Percentiles rank a stretch among this genome's conserved stretches.
phyloP scores from a whole-genome alignment of 1,140 invertebrate species.

The Yoshiicerus persimilis region DNA sequence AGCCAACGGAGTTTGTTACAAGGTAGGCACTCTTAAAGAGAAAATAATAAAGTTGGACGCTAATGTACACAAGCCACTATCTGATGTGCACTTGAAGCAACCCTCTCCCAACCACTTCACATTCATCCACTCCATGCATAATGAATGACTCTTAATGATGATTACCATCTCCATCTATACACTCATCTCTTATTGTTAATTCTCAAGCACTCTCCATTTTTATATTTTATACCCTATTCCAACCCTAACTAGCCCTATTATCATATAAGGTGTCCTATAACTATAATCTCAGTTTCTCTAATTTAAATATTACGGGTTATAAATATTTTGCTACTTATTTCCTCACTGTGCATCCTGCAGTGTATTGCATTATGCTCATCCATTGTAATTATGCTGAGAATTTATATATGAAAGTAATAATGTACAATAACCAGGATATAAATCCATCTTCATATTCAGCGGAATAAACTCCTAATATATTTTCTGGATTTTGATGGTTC shows the following conservation, averaged over 20 bases:
- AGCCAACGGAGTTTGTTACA: background rate
- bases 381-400: too few relatives aligned
- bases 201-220: background rate
- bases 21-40: background rate
- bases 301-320: too few relatives aligned
- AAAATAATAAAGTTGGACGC: background rate
- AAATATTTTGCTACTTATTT: too few relatives aligned
- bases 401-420: too few relatives aligned
- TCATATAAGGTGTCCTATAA: background rate
- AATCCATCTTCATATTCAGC: too few relatives aligned
- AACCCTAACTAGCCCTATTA: background rate
- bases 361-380: too few relatives aligned
- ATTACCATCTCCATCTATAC: background rate
- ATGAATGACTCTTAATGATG: slow-evolving; percentile 25
- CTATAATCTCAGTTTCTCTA: too few relatives aligned
- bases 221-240: background rate
- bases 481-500: too few relatives aligned
- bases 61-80: background rate
- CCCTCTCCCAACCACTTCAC: background rate
- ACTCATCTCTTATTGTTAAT: background rate
- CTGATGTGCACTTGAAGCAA: background rate
- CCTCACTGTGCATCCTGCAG: too few relatives aligned
- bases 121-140: background rate
- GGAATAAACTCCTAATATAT: too few relatives aligned
- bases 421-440: too few relatives aligned